Percentiles rank a stretch among this genome's conserved stretches.
phyloP scores from a whole-genome alignment of 1,140 invertebrate species.

The Dufourea novaeangliae region DNA sequence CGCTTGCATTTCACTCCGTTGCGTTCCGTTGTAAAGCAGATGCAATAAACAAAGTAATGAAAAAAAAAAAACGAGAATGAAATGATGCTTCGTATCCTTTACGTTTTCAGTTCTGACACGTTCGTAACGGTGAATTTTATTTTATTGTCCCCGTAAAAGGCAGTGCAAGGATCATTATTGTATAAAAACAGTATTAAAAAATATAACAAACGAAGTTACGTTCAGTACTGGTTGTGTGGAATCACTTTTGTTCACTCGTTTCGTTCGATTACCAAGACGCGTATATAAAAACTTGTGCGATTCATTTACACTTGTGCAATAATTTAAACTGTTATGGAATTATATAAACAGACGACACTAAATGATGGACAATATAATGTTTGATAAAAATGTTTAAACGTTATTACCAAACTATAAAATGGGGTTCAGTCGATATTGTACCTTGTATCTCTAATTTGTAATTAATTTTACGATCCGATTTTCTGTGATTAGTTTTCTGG shows the following conservation, averaged over 20 bases:
- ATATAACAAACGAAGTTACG: not conserved
- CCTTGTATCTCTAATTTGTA: not conserved
- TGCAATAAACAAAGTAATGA: not conserved
- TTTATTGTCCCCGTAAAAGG: constrained; percentile 59
- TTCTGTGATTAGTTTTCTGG: not conserved
- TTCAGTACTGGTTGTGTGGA: not conserved
- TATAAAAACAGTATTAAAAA: constrained; percentile 16
- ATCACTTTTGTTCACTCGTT: too few species aligned
- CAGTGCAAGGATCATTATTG: constrained; percentile 24
- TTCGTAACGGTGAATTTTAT: constrained; percentile 2
- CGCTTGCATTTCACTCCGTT: constrained; percentile 41
- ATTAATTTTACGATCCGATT: not conserved
- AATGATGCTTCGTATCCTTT: not conserved
- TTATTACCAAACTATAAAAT: not conserved
- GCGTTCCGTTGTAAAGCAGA: not conserved
- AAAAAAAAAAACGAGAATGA: not conserved
- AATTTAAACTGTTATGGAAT: not conserved
- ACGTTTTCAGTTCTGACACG: not conserved
- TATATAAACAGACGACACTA: not conserved
- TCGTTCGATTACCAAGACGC: not conserved
- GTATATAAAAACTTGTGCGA: constrained; percentile 41
- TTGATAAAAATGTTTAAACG: not conserved
- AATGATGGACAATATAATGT: not conserved
- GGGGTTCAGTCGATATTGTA: not conserved
- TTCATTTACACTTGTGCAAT: constrained; percentile 50